Evolutionary conservation across 2,797 vertebrate species (phyloP), one percentile per base, ranked within the genome.

Genomic region (Harpagifer antarcticus): DNA sequence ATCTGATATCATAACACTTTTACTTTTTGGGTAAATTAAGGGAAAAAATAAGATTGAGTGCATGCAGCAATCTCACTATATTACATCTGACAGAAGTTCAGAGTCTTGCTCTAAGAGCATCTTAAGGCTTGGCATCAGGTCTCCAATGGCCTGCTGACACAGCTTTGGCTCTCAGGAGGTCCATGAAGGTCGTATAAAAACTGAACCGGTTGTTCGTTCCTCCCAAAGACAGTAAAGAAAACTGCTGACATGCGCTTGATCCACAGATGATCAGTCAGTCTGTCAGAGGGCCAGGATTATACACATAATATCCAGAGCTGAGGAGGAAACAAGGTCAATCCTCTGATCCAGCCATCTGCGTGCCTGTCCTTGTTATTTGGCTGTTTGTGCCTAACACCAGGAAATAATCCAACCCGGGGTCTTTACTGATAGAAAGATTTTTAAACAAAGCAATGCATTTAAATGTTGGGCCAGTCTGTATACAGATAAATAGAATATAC

Each of bases 251-350:
- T 63, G 57, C 0, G 1, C 84, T 88, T 84, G 44, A 81, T 76
- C 73, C 76, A 72, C 68, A 87, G 79, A 88, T 71, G 86, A 91
- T 79, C 85, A 83, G 86, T 89, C 88, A 83, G 88, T 88, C 79
- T 85, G 81, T 88, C 79, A 84, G 68, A 79, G 76, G 86, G 60
- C 58, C 69, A 57, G 85, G 89, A 93, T 93, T 91, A 89, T 53
- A 68, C 71, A 80, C 71, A 85, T 91, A 86, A 92, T 88, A 89
- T 86, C 89, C 87, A 86, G 84, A 91, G 72, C 77, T 72, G 79
- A 79, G 54, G 69, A 74, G 60, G 70, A 86, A 91, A 94, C 74
- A 89, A 83, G 92, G 91, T 93, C 90, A 93, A 91, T 92, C 90
- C 90, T 76, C 76, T 61, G 81, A 86, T 91, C 84, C 90, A 75